These are phyloP conservation scores for Teinopalpus imperialis DNA, from an alignment of 2,888 invertebrate genomes.

Conservation along the genomic window DNA sequence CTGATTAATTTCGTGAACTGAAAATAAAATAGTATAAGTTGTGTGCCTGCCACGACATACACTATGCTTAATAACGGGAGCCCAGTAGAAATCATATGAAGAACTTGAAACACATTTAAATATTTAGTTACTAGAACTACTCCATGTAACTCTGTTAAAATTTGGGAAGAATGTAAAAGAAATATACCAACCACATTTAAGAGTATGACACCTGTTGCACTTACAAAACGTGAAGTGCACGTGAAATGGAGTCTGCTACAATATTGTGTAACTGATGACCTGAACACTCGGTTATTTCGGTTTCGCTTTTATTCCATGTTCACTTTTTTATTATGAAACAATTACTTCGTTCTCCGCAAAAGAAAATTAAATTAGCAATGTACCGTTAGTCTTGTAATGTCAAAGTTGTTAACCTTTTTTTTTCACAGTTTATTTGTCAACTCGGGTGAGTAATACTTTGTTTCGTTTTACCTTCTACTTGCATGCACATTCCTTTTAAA, in stretches of 20 bases:
- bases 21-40: too few relatives aligned
- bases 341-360: not conserved
- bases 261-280: constrained; percentile 5
- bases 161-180: too few relatives aligned
- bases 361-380: constrained; percentile 1
- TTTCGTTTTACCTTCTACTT: not conserved
- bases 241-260: not conserved
- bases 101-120: too few relatives aligned
- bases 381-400: not conserved
- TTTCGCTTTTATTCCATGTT: constrained; percentile 5
- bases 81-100: too few relatives aligned
- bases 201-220: constrained; percentile 2
- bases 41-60: too few relatives aligned
- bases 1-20: too few relatives aligned
- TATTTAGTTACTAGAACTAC: too few relatives aligned
- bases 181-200: too few relatives aligned
- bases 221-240: not conserved
- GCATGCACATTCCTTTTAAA: too few relatives aligned
- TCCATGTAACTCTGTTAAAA: too few relatives aligned
- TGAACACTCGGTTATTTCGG: not conserved
- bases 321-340: constrained; percentile 7
- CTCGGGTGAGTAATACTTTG: not conserved
- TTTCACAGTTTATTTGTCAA: not conserved
- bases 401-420: constrained; percentile 1
- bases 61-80: too few relatives aligned